A percentile compares a stretch with the other conserved stretches of the same genome.
These are phyloP conservation scores for Megatriorchis doriae DNA, from an alignment of 2,113 vertebrate genomes.

Conservation along the genomic window DNA sequence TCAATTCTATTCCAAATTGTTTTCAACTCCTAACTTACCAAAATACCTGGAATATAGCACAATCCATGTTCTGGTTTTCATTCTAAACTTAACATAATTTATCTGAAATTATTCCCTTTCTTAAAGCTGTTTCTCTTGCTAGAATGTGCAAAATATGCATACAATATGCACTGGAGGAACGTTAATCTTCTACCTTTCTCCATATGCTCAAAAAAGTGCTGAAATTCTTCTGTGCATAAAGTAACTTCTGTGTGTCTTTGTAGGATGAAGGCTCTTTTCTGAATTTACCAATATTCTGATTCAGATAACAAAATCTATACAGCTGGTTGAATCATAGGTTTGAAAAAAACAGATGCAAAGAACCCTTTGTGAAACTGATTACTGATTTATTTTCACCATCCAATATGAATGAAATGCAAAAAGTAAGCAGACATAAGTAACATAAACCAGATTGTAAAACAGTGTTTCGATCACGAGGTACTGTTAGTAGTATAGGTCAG, in stretches of 20 bases:
- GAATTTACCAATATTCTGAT: not conserved
- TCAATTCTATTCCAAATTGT: slow-evolving; percentile 21
- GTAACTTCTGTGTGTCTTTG: not conserved
- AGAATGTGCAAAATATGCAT: not conserved
- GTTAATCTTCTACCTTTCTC: not conserved
- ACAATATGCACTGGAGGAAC: not conserved
- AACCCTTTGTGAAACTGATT: not conserved
- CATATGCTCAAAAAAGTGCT: not conserved
- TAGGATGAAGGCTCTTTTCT: not conserved
- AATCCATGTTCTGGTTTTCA: slow-evolving; percentile 1
- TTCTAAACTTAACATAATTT: slow-evolving; percentile 26
- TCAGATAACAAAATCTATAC: not conserved
- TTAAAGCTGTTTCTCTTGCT: not conserved
- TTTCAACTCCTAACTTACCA: slow-evolving; percentile 39
- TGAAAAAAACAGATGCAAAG: not conserved
- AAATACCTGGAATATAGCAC: slow-evolving; percentile 27
- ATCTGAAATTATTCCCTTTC: slow-evolving; percentile 13
- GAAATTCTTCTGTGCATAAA: not conserved
- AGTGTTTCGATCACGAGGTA: not conserved
- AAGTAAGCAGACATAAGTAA: not conserved
- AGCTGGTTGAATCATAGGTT: not conserved
- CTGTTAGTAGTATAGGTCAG: not conserved
- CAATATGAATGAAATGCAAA: not conserved
- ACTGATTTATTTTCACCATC: not conserved
- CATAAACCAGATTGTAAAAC: not conserved